A percentile compares a stretch with the other conserved stretches of the same genome.
Conservation (phyloP, 2,888 invertebrate species). For the Cylindroiulus punctatus region DNA sequence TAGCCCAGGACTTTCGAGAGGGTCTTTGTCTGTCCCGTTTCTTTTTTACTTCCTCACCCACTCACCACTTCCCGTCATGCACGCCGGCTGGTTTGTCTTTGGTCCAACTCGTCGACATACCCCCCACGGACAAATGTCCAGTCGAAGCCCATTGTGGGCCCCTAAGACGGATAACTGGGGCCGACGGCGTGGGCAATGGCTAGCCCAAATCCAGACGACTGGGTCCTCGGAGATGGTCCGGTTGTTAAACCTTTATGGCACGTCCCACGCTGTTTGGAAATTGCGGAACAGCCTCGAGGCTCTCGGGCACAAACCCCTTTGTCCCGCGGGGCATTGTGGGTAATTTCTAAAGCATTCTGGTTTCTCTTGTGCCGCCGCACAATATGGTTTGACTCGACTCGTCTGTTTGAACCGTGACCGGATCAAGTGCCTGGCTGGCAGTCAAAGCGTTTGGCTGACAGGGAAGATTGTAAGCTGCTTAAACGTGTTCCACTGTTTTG, state of each 20-base stretch:
- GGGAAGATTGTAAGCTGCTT: neutral
- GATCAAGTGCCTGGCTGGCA: neutral
- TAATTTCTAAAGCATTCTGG: neutral
- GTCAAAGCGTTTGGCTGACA: neutral
- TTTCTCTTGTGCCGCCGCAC: neutral
- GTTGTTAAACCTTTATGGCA: conserved; percentile 27
- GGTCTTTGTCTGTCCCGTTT: neutral
- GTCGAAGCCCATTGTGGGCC: neutral
- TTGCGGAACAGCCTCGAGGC: neutral
- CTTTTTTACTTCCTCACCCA: neutral
- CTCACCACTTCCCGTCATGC: conserved; percentile 31
- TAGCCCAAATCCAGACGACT: conserved; percentile 21
- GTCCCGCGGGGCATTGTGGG: neutral
- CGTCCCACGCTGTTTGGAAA: neutral
- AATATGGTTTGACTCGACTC: neutral
- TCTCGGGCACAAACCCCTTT: neutral
- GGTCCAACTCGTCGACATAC: neutral
- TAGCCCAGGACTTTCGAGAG: neutral
- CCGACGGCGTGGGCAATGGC: neutral
- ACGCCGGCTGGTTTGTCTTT: neutral
- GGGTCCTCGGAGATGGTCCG: neutral
- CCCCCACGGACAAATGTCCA: neutral
- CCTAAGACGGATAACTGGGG: neutral
- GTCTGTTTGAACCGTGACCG: neutral
- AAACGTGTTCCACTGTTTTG: too few species aligned